Base-by-base conservation (phyloP, 2,888 invertebrate species). In the Baronia brevicornis region DNA sequence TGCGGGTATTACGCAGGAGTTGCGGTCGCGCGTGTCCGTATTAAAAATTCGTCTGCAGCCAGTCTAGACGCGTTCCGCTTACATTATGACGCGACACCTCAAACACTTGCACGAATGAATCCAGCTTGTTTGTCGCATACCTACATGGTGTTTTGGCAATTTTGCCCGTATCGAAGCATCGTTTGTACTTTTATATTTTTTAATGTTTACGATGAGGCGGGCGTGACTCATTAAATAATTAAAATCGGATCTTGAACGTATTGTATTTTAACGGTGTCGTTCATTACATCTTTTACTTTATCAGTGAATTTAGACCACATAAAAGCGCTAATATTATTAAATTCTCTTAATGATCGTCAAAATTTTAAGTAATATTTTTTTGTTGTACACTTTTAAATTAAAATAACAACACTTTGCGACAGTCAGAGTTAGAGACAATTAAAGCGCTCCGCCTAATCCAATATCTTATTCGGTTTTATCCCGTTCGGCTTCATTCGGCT, bases 41-140 rank as follows among this genome's bases (percentile, higher is more conserved):
- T 73, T 71, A 75, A 75, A 77, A 79, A 77, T 67, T 72, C 64
- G 78, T 80, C 78, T 79, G 71, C 61, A 58, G 56, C 48, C 56
- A 55, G 80, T 79, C 79, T 79, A 79, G 79, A 79, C 77, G 58
- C 52, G 53, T 46, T 53, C 54, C 58, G 66, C 55, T 67, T 64
- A 60, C 60, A 62, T 51, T 58, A 61, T 62, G 65, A 62, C 65
- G 59, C 57, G 55, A 54, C 51, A 63, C 56, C 53, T 47, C 57
- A 56, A 62, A 59, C 54, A 63, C 56, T 54, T 58, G 37, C 36
- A 33, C 21, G 24, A 20, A 31, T 34, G 30, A 28, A 35, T 38
- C 34, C 17, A 35, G 28, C 28, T 26, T 21, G 35, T 24, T 24
- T 22, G 28, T 40, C 36, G 30, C 37, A 38, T 33, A 37, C 25